Conservation (phyloP, 2,113 vertebrate species). For the Tragelaphus scriptus region DNA sequence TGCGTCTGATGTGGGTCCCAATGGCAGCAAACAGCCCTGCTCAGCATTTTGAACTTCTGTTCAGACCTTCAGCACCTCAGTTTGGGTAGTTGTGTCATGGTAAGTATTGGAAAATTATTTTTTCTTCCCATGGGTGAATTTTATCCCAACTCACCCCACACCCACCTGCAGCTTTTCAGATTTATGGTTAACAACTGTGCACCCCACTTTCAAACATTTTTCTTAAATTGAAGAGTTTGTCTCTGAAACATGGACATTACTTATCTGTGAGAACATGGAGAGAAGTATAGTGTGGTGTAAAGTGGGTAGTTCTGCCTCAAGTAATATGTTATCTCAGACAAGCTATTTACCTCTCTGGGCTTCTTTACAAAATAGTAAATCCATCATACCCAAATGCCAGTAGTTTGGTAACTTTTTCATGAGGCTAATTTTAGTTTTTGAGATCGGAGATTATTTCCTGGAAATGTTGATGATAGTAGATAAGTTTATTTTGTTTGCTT, state of each 20-base stretch:
- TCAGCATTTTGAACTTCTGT: conserved; percentile 98
- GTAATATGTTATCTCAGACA: not conserved
- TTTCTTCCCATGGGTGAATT: not conserved
- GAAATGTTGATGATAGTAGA: not conserved
- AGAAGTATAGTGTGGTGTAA: not conserved
- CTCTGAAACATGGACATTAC: not conserved
- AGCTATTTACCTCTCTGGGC: not conserved
- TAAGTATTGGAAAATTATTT: conserved; percentile 77
- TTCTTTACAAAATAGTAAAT: not conserved
- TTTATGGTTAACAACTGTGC: not conserved
- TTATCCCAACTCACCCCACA: not conserved
- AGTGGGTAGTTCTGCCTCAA: not conserved
- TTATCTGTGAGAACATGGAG: not conserved
- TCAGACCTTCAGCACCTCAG: conserved; percentile 94
- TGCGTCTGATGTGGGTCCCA: conserved; percentile 77
- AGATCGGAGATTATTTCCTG: not conserved
- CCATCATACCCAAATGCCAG: not conserved
- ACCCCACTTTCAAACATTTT: not conserved
- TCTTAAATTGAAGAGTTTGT: not conserved
- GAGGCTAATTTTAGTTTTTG: conserved; percentile 24
- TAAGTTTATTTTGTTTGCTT: not conserved
- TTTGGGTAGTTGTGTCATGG: conserved; percentile 96
- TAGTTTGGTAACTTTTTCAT: not conserved
- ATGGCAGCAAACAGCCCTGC: conserved; percentile 94
- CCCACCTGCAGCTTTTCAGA: not conserved